phyloP scores from a whole-genome alignment of 2,113 vertebrate species.

The Lophochroa leadbeateri region DNA sequence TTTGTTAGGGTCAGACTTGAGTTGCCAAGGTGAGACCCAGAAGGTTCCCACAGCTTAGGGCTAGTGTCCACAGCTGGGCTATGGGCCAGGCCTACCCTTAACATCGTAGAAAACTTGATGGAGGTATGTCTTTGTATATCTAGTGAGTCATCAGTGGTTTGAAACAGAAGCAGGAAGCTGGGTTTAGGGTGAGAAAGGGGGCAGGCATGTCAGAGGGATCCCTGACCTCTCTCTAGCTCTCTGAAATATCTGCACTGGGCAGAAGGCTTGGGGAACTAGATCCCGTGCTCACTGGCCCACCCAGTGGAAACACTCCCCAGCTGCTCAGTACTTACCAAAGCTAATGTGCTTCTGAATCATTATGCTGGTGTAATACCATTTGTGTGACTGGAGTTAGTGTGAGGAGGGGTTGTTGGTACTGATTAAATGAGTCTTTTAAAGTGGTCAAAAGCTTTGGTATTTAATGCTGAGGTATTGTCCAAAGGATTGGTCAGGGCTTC shows the following conservation, averaged over 20 bases:
- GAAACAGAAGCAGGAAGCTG: background rate
- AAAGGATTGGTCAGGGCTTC: background rate
- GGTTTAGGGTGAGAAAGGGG: background rate
- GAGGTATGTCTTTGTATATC: background rate
- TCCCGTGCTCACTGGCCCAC: background rate
- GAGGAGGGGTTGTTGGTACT: background rate
- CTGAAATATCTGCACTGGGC: background rate
- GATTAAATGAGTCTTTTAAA: background rate
- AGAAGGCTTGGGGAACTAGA: background rate
- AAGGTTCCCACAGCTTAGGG: background rate
- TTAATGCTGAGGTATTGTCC: background rate
- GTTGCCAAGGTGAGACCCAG: background rate
- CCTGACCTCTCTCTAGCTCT: background rate
- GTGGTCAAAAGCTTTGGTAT: background rate
- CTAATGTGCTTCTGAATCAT: background rate
- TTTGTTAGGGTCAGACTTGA: background rate
- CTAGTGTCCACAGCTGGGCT: background rate
- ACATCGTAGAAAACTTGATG: background rate
- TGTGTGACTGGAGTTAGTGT: background rate
- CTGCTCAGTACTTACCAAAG: background rate
- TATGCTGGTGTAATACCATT: rapidly evolving
- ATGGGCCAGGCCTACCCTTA: background rate
- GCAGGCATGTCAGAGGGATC: rapidly evolving
- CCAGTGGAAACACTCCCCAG: rapidly evolving
- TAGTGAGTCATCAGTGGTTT: background rate